Conservation (phyloP, 1,140 invertebrate species). For the Linepithema humile region DNA sequence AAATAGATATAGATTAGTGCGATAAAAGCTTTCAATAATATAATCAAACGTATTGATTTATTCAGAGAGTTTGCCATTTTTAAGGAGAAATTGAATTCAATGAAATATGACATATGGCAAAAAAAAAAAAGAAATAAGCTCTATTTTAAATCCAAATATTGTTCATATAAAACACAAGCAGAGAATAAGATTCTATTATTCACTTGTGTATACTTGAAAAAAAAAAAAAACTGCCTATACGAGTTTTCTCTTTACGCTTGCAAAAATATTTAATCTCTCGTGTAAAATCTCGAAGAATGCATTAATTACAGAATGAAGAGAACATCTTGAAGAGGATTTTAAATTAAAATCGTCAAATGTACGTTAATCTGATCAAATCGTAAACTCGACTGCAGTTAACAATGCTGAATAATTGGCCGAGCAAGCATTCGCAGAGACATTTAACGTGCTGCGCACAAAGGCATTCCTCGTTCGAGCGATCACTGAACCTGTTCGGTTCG, state of each 20-base stretch:
- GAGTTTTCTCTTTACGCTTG: too few relatives aligned
- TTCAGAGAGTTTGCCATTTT: neutral
- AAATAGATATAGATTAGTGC: neutral
- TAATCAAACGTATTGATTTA: neutral
- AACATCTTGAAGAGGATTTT: neutral
- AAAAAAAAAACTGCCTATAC: too few relatives aligned
- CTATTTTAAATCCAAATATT: neutral
- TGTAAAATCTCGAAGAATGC: neutral
- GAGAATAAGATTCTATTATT: too few relatives aligned
- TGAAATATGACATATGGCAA: neutral
- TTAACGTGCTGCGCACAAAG: constrained; percentile 23
- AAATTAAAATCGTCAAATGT: neutral
- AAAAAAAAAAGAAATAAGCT: neutral
- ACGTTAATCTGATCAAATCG: neutral
- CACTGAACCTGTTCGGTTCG: constrained; percentile 39
- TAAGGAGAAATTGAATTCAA: neutral
- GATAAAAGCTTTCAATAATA: neutral
- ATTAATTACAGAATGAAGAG: neutral
- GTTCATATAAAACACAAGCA: neutral
- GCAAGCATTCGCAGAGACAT: neutral
- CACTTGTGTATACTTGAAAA: too few relatives aligned
- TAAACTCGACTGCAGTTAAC: neutral
- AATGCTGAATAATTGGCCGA: constrained; percentile 25
- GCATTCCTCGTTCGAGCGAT: constrained; percentile 23
- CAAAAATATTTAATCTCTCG: neutral